Base-by-base conservation (phyloP, 2,113 vertebrate genomes). In the Thalassoma bifasciatum region DNA sequence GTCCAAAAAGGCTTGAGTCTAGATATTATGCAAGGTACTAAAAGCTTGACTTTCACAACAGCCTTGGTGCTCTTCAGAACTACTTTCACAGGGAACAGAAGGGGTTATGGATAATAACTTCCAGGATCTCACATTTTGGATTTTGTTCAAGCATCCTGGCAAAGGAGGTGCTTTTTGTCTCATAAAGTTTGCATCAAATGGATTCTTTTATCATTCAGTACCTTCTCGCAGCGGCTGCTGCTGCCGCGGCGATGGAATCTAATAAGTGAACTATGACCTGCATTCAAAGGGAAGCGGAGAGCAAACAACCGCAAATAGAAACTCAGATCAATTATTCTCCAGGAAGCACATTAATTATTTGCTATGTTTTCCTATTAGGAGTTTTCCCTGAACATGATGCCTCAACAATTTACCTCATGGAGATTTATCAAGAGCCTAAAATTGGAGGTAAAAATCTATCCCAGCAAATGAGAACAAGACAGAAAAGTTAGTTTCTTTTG, bases 241-340 rank as follows among this genome's bases (percentile, higher is more conserved):
- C 51, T 38, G 13, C 51, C 38, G 5, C 37, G 40, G 2, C 38
- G 47, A 59, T 59, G 19, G 66, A 59, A 60, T 54, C 5, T 58
- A 65, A 24, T 60, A 54, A 36, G 52, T 69, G 65, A 73, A 65
- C 64, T 52, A 10, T 64, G 56, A 80, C 54, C 64, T n/a, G 26
- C 53, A 46, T 5, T 58, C 44, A 38, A 36, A 23, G 10, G 66
- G 26, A 38, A n/a, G 11, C 62, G 26, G 65, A 3, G 75, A 65
- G 38, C 49, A 67, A 72, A 66, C 60, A 63, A 54, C 53, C 72
- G 40, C 46, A 80, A 75, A 75, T 72, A 68, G 65, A 65, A 77
- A 64, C 49, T 1, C 21, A 37, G 50, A 81, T 75, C 36, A 73
- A 77, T 86, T 71, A 68, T 46, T 36, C 37, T 37, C 44, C 11